Evolutionary conservation across 2,797 vertebrate genomes (phyloP).

Genomic region (Columba guinea): DNA sequence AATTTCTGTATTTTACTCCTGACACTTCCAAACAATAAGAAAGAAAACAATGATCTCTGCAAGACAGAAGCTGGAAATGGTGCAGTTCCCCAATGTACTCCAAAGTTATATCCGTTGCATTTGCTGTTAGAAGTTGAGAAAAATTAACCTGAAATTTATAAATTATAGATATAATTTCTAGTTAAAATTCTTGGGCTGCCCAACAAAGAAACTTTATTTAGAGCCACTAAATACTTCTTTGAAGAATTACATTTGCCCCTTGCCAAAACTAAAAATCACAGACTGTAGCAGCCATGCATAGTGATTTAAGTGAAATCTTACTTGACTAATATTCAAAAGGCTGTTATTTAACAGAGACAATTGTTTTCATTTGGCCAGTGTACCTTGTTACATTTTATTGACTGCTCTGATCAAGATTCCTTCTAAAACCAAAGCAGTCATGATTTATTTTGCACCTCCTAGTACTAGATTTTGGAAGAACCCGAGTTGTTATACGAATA

Average conservation of each 20-base stretch:
- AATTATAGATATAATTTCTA: not conserved
- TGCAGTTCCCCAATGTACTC: not conserved
- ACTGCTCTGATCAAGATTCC: not conserved
- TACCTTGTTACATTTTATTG: not conserved
- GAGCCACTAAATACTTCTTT: not conserved
- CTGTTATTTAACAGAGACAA: not conserved
- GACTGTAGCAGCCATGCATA: not conserved
- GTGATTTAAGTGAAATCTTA: not conserved
- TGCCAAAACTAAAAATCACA: not conserved
- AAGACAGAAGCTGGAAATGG: not conserved
- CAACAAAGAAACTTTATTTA: not conserved
- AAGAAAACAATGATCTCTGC: not conserved
- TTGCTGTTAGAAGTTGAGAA: not conserved
- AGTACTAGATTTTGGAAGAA: not conserved
- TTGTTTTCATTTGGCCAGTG: not conserved
- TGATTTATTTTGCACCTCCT: not conserved
- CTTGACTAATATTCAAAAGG: not conserved
- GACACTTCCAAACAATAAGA: not conserved
- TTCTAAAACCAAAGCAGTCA: not conserved
- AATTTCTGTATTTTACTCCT: not conserved
- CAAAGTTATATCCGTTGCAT: not conserved
- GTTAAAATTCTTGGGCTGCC: not conserved
- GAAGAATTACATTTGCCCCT: not conserved
- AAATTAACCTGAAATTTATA: not conserved
- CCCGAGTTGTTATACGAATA: fast-evolving